Base-by-base conservation (phyloP, 1,140 invertebrate genomes). In the Drepana arcuata region DNA sequence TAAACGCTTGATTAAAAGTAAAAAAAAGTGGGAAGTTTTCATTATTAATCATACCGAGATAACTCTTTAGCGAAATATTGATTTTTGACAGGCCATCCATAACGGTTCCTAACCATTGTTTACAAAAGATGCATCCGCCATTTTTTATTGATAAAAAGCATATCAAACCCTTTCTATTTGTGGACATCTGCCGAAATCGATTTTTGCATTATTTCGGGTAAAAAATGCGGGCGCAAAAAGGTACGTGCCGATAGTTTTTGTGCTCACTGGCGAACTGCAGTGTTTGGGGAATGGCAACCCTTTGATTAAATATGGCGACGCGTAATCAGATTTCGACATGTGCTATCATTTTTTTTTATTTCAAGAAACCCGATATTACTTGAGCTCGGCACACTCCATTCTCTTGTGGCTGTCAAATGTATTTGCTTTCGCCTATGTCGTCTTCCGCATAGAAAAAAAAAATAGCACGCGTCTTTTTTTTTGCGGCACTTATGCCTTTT, bases 301-400 rank as follows among this genome's bases (percentile, higher is more conserved):
- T 78, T 81, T 81, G 45, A 66, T 64, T 63, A 73, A 77, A 74
- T 54, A 75, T 63, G 51, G 58, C 51, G 53, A 40, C 27, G 41
- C 44, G 63, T 75, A 78, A 81, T 81, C 73, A 77, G 73, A 78
- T 78, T 77, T 81, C 73, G 72, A 59, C 77, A 81, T 81, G 72
- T 78, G 73, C 66, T 74, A 53, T 68, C 59, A 59, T 69, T 75
- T 75, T 67, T 64, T 50, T 11, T 18, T 23, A 18, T 30, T 47
- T 58, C n/a, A 71, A 70, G 73, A 73, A 81, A 81, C 62, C 45
- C 57, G 72, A 81, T 79, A 71, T 58, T 71, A 69, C 73, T 81
- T 69, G 64, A 68, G 58, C 38, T 25, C 63, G 63, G 71, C 77
- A 72, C 71, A 73, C 74, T 69, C 71, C 64, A 41, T 35, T 68